Evolutionary conservation across 2,797 vertebrate species (phyloP).

Genomic region (Delichon dasypus): DNA sequence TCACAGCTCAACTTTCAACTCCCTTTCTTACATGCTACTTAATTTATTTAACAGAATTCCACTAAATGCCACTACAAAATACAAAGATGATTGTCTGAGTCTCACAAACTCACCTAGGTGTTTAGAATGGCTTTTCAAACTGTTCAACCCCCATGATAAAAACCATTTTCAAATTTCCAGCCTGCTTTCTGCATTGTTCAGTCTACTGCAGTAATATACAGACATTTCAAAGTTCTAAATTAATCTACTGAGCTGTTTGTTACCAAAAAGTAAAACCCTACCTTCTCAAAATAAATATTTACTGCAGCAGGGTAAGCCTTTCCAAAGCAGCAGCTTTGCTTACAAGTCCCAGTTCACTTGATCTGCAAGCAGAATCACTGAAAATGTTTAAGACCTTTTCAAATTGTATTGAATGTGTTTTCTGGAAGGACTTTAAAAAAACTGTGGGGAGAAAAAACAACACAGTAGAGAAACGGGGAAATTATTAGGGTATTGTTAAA

Average conservation of each 20-base stretch:
- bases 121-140: not conserved
- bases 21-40: not conserved
- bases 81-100: not conserved
- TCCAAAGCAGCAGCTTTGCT: not conserved
- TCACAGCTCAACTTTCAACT: not conserved
- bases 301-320: not conserved
- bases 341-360: not conserved
- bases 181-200: not conserved
- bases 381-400: not conserved
- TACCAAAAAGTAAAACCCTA: not conserved
- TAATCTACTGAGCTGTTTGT: not conserved
- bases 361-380: not conserved
- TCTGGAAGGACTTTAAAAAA: not conserved
- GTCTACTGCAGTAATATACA: not conserved
- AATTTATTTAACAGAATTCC: not conserved
- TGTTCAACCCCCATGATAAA: fast-evolving
- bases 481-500: not conserved
- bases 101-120: not conserved
- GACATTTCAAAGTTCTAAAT: not conserved
- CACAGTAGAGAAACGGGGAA: not conserved
- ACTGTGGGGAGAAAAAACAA: not conserved
- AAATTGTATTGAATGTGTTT: not conserved
- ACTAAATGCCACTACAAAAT: not conserved
- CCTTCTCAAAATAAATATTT: not conserved
- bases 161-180: not conserved